phyloP scores from a whole-genome alignment of 2,797 vertebrate genomes.

The Coranthus polyacanthus region DNA sequence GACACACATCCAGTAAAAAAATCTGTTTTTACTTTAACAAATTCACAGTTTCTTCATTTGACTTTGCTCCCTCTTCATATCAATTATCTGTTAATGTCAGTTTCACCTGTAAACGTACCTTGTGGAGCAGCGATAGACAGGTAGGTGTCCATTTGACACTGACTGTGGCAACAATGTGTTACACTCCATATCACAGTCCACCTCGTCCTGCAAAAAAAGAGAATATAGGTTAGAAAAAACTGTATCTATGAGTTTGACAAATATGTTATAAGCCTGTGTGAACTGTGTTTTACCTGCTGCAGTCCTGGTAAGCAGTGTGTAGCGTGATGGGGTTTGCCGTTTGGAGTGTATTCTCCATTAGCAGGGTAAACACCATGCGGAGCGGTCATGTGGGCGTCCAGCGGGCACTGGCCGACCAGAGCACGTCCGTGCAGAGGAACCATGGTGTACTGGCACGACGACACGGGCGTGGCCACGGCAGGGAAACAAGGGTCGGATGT shows the following conservation, averaged over 20 bases:
- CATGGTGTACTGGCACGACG: slow-evolving; percentile 97
- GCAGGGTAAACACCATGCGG: slow-evolving; percentile 77
- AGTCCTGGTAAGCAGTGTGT: slow-evolving; percentile 82
- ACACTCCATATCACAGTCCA: slow-evolving; percentile 84
- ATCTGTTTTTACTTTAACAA: background rate
- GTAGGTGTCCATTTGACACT: slow-evolving; percentile 81
- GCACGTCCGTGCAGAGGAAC: slow-evolving; percentile 92
- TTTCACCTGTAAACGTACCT: slow-evolving; percentile 76
- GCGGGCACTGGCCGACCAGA: slow-evolving; percentile 85
- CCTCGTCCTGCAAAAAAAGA: slow-evolving; percentile 78
- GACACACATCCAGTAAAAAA: background rate
- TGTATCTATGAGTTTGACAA: background rate
- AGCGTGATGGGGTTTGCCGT: slow-evolving; percentile 82
- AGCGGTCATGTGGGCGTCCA: slow-evolving; percentile 79
- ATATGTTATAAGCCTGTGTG: background rate
- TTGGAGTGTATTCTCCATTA: slow-evolving; percentile 76
- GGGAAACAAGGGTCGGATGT: slow-evolving; percentile 92
- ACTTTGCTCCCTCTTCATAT: background rate
- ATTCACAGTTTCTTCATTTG: background rate
- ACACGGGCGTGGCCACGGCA: slow-evolving; percentile 85
- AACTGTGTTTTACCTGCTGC: slow-evolving; percentile 84
- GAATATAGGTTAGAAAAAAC: background rate
- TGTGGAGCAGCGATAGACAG: slow-evolving; percentile 80
- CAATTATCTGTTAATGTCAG: background rate
- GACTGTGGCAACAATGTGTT: slow-evolving; percentile 85